Percentiles rank a stretch among this genome's conserved stretches.
phyloP scores from a whole-genome alignment of 2,888 invertebrate genomes.

The Leistus spinibarbis region DNA sequence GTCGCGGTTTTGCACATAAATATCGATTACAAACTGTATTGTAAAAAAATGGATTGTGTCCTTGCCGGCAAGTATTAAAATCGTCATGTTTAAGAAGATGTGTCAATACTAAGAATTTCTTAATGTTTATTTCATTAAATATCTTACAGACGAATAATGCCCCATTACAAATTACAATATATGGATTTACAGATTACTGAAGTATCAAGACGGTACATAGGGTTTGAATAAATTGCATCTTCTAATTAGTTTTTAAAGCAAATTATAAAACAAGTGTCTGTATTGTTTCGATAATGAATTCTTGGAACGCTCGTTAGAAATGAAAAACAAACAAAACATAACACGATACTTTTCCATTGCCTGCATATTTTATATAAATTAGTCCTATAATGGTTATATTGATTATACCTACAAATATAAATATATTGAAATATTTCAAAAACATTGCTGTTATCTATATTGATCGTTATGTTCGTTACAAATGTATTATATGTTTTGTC shows the following conservation, averaged over 20 bases:
- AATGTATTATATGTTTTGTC: neutral
- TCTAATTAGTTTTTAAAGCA: neutral
- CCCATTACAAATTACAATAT: too few relatives aligned
- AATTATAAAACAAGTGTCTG: neutral
- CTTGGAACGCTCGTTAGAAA: neutral
- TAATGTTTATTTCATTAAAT: too few relatives aligned
- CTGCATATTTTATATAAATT: neutral
- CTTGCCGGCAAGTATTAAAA: too few relatives aligned
- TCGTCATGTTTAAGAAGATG: too few relatives aligned
- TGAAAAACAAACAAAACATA: neutral
- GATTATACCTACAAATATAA: neutral
- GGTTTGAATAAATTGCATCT: neutral
- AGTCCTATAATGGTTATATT: neutral
- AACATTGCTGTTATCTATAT: neutral
- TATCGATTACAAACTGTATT: neutral
- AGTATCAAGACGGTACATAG: neutral
- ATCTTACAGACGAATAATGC: too few relatives aligned
- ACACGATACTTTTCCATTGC: neutral
- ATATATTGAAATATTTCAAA: neutral
- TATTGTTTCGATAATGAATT: neutral
- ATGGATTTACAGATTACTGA: too few relatives aligned
- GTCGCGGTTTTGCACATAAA: neutral
- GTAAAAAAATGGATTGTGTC: too few relatives aligned
- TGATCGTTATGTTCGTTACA: neutral
- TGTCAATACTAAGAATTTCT: too few relatives aligned